Base-by-base conservation (phyloP, 2,113 vertebrate species). In the Pagrus major region DNA sequence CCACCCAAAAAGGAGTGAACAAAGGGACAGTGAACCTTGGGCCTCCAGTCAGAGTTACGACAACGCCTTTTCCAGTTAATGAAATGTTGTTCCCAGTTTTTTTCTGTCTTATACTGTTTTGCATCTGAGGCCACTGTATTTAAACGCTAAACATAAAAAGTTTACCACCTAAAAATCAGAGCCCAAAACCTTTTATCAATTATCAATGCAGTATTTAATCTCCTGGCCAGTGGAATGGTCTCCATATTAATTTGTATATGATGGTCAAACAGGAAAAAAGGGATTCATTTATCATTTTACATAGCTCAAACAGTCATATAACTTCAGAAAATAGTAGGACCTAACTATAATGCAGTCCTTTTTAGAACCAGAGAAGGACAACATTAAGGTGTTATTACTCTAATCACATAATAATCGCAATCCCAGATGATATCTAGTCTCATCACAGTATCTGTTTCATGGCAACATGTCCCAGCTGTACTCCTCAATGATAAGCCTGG, bases 401-500 rank as follows among this genome's bases (percentile, higher is more conserved):
- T 33, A 69, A 39, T 75, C 47, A 41, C 42, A 47, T 35, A 51
- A 47, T 73, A 39, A 66, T 67, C 9, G 47, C 61, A 71, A 27
- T 80, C 63, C 72, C 37, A 55, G 39, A 70, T 78, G 46, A 70
- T 61, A 37, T 46, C 44, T 59, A 18, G 16, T 64, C 21, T 60
- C 72, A 61, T 78, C 65, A 68, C 42, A 49, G n/a, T 69, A 58
- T 69, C 20, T 3, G 25, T 71, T 78, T 75, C 41, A 39, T 29
- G 31, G 44, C 20, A 29, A 35, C 56, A 72, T 59, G 42, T 67
- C 47, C 29, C 44, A 55, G 55, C 61, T 80, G n/a, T 71, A 23
- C 58, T 63, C 33, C 42, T 51, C 72, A 79, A 79, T 79, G 76
- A 79, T 68, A 14, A 49, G 46, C 9, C n/a, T 64, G 23, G 6